Base-by-base conservation (phyloP, 2,797 vertebrate species). In the Natrix natrix region DNA sequence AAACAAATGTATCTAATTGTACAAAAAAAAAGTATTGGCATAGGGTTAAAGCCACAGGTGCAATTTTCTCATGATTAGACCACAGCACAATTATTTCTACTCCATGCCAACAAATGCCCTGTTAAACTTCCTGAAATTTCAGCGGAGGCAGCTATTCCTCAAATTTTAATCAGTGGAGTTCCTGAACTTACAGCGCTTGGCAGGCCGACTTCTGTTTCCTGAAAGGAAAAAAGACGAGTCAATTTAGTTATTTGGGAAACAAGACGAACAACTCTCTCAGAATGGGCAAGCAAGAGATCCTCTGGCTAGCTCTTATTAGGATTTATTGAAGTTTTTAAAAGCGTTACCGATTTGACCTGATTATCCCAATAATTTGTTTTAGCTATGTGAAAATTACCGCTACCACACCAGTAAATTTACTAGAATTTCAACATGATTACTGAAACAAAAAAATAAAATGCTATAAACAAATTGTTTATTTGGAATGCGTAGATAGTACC, bases 171-270 rank as follows among this genome's bases (percentile, higher is more conserved):
- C 5, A 26, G 24, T 17, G 37, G 13, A 6, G 24, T 59, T 88
- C 54, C 52, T 52, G 88, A 60, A 97, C 97, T 97, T 95, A 98
- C 97, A 0, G 12, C 0, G 4, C 96, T 97, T 97, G 94, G 4
- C 93, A 28, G 92, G 0, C 92, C 96, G 97, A 95, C 95, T 97
- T 54, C 97, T 97, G 24, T 96, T 96, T 61, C 94, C 98, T 98
- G 95, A 61, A 63, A 8, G 20, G 26, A n/a, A 69, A 12, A 32
- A 59, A 13, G 28, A 37, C 7, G 13, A 4, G 4, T 13, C 92
- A 8, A n/a, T 24, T 95, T 91, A 95, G 59, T 95, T 94, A 37
- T 87, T 16, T 32, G 83, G 28, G 87, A 87, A 87, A 91, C 13
- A 20, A 52, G 91, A 90, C 91, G 0, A 28, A 54, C 1, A 55